Evolutionary conservation across 2,797 vertebrate species (phyloP).

Genomic region (Enteromius trimaculatus): DNA sequence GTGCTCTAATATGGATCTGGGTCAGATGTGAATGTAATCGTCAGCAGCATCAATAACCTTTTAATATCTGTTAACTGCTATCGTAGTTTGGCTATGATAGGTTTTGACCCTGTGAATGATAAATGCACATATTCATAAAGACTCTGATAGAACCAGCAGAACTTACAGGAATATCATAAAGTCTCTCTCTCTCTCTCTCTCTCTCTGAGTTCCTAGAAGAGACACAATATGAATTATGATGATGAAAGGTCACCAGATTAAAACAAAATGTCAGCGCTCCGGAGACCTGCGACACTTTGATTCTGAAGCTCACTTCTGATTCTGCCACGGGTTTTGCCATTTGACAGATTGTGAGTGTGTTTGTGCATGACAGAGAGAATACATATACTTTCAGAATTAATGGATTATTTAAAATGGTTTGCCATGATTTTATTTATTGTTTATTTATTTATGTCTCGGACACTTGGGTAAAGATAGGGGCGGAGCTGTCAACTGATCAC

Average conservation of each 20-base stretch:
- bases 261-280: conserved; percentile 61
- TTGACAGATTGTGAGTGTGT: conserved; percentile 25
- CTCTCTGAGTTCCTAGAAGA: conserved; percentile 27
- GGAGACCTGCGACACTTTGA: conserved; percentile 41
- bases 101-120: conserved; percentile 9
- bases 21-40: neutral
- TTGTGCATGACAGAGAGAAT: neutral
- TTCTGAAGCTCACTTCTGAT: conserved; percentile 42
- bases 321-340: conserved; percentile 42
- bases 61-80: neutral
- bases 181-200: neutral
- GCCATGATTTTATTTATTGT: too few relatives aligned
- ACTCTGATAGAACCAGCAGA: neutral
- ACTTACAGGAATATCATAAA: neutral
- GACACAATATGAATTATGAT: conserved; percentile 60
- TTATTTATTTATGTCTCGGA: too few relatives aligned
- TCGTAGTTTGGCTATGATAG: neutral
- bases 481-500: too few relatives aligned
- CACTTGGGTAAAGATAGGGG: too few relatives aligned
- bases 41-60: neutral
- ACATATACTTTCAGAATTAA: neutral
- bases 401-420: neutral
- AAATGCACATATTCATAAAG: neutral
- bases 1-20: neutral
- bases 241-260: conserved; percentile 63